Conservation (phyloP, 2,888 invertebrate species). For the Griposia aprilina region DNA sequence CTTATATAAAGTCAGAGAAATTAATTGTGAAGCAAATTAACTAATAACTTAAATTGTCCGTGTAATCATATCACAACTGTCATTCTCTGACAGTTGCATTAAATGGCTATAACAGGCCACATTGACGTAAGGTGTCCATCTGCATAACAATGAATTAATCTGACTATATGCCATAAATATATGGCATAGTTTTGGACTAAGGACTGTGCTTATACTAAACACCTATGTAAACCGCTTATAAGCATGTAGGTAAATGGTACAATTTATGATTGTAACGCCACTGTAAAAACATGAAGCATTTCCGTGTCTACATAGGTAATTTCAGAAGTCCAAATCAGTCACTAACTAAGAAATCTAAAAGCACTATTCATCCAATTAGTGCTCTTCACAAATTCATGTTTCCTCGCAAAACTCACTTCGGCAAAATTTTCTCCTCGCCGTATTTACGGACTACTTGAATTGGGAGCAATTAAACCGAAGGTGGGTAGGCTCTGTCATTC, state of each 20-base stretch:
- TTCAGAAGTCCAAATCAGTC: not conserved
- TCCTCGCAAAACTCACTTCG: constrained; percentile 32
- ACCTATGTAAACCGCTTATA: not conserved
- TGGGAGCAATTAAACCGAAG: constrained; percentile 57
- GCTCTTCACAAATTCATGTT: constrained; percentile 37
- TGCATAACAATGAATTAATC: not conserved
- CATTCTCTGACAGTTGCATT: not conserved
- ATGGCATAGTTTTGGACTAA: not conserved
- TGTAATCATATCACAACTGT: not conserved
- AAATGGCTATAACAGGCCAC: not conserved
- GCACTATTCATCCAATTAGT: constrained; percentile 38
- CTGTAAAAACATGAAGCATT: not conserved
- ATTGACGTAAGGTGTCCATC: not conserved
- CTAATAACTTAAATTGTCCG: not conserved
- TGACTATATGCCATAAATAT: not conserved
- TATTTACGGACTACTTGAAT: constrained; percentile 56
- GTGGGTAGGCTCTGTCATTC: constrained; percentile 46
- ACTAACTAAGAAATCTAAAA: not conserved
- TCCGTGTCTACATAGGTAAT: not conserved
- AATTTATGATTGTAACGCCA: not conserved
- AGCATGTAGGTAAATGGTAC: not conserved
- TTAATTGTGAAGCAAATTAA: not conserved
- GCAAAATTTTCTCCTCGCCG: constrained; percentile 35
- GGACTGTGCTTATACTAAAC: not conserved
- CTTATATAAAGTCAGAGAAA: not conserved